phyloP scores from a whole-genome alignment of 1,140 invertebrate species.

The Tachypleus tridentatus region DNA sequence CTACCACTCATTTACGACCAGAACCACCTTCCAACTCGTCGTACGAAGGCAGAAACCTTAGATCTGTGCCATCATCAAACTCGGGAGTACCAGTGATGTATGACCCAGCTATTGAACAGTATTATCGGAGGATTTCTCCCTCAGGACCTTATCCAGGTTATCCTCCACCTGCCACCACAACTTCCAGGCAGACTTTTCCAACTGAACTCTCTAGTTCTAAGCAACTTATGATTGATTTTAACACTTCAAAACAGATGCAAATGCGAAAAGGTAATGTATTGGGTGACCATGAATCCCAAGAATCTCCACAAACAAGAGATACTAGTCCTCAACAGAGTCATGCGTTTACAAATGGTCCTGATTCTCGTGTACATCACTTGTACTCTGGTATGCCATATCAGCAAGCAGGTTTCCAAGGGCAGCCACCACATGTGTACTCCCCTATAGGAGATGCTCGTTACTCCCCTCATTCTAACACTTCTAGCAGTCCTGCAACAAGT shows the following conservation, averaged over 20 bases:
- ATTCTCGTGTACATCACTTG: too few species aligned
- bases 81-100: conserved; percentile 14
- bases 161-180: too few species aligned
- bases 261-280: conserved; percentile 10
- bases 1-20: not conserved
- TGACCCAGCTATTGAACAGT: conserved; percentile 22
- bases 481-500: too few species aligned
- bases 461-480: too few species aligned
- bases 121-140: conserved; percentile 29
- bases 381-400: too few species aligned
- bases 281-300: conserved; percentile 5
- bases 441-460: too few species aligned
- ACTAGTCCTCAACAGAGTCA: too few species aligned
- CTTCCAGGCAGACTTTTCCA: conserved; percentile 1
- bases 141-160: conserved; percentile 3
- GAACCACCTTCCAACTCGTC: not conserved
- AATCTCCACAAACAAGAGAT: too few species aligned
- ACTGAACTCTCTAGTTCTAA: conserved; percentile 44
- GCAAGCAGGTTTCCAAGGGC: too few species aligned
- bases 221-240: conserved; percentile 34
- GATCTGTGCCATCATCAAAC: conserved; percentile 5
- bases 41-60: not conserved
- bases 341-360: too few species aligned
- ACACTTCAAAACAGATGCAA: conserved; percentile 29
- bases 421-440: too few species aligned